These are phyloP conservation scores for Ahaetulla prasina DNA, from an alignment of 2,113 vertebrate genomes.

Conservation along the genomic window DNA sequence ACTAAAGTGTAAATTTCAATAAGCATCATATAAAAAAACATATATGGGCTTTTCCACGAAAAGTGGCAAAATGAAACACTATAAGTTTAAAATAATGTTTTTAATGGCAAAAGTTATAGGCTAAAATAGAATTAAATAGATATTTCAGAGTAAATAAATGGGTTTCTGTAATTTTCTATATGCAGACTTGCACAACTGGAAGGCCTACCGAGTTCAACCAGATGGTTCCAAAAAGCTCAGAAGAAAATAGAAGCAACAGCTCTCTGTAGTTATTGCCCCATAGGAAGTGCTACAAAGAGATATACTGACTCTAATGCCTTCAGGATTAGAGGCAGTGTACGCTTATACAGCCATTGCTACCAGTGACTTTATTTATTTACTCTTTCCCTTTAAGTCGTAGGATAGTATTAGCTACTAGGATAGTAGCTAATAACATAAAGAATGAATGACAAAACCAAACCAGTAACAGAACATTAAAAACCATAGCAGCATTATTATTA, in stretches of 20 bases:
- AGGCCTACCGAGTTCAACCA: not conserved
- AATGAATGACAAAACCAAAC: not conserved
- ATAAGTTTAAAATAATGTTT: not conserved
- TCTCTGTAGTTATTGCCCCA: not conserved
- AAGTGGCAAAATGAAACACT: conserved; percentile 19
- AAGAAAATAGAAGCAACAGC: not conserved
- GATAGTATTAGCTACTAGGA: too few species aligned
- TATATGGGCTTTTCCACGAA: conserved; percentile 5
- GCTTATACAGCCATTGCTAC: not conserved
- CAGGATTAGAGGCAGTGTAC: too few species aligned
- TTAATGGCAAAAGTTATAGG: not conserved
- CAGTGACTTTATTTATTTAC: not conserved
- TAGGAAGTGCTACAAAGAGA: not conserved
- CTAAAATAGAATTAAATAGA: not conserved
- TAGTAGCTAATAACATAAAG: not conserved
- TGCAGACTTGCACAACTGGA: not conserved
- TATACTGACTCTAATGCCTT: not conserved
- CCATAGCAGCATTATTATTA: not conserved
- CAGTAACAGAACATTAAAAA: not conserved
- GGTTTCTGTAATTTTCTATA: not conserved
- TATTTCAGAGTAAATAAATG: not conserved
- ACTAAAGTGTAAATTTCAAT: conserved; percentile 17
- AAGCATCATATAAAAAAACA: conserved; percentile 40
- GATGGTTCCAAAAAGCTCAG: not conserved
- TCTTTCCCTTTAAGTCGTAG: not conserved